Conservation (phyloP, 2,797 vertebrate genomes). For the Syndactyla subalaris region DNA sequence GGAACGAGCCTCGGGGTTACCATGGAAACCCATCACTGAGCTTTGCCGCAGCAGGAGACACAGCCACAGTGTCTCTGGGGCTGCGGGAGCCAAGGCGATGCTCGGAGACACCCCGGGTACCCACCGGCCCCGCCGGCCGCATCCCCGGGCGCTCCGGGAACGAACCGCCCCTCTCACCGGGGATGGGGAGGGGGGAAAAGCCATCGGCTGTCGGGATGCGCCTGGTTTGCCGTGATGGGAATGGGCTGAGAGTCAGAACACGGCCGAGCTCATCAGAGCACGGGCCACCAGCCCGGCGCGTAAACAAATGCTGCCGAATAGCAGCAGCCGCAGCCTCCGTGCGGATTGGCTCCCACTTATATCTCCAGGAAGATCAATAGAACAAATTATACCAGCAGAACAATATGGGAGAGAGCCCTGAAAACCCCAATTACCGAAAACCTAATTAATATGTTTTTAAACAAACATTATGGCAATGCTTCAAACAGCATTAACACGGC, state of each 20-base stretch:
- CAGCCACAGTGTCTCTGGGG: neutral
- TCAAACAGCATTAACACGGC: neutral
- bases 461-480: constrained; percentile 23
- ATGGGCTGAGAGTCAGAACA: neutral
- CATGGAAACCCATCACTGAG: constrained; percentile 61
- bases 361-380: constrained; percentile 41
- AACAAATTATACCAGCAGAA: constrained; percentile 34
- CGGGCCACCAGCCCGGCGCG: neutral
- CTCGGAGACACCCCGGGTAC: fast-evolving
- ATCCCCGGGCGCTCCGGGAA: neutral
- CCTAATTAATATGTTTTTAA: constrained; percentile 55
- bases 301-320: neutral
- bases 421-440: constrained; percentile 34
- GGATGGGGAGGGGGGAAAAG: neutral
- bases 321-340: neutral
- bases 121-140: fast-evolving
- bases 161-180: fast-evolving
- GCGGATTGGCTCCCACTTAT: neutral
- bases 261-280: neutral
- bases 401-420: neutral
- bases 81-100: neutral
- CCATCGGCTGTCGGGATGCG: neutral
- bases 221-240: neutral
- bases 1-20: constrained; percentile 55
- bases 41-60: constrained; percentile 15